Evolutionary conservation across 2,888 invertebrate species (phyloP).

Genomic region (Zonitis immaculata): DNA sequence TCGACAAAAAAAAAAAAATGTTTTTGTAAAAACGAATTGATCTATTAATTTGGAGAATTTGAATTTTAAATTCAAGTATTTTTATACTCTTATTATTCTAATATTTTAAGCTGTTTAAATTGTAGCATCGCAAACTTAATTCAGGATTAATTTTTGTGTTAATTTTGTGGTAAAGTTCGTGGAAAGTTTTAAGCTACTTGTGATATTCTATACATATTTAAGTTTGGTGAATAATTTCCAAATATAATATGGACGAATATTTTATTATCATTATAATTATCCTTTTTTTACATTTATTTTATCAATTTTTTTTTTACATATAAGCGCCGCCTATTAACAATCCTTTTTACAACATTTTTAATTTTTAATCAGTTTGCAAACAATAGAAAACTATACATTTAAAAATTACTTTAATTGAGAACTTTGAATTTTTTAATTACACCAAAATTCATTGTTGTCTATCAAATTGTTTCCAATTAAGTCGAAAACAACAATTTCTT

Average conservation of each 20-base stretch:
- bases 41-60: no score
- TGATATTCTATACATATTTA: neutral
- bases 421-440: conserved; percentile 2
- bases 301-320: conserved; percentile 37
- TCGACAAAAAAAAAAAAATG: no score
- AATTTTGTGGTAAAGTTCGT: neutral
- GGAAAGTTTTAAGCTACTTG: neutral
- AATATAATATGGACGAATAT: conserved; percentile 43
- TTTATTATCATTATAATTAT: conserved; percentile 34
- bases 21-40: no score
- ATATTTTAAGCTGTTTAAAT: neutral
- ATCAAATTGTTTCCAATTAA: conserved; percentile 31
- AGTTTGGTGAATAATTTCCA: neutral
- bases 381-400: conserved; percentile 47
- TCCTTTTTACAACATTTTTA: conserved; percentile 41
- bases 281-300: conserved; percentile 40
- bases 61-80: no score
- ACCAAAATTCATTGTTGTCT: conserved; percentile 3
- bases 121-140: neutral
- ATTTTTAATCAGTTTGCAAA: conserved; percentile 43
- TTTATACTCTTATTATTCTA: no score
- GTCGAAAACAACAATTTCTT: conserved; percentile 41
- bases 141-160: neutral
- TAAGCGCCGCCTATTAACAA: conserved; percentile 50
- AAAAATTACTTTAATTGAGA: conserved; percentile 29